phyloP scores from a whole-genome alignment of 2,113 vertebrate genomes.

The Sus scrofa region DNA sequence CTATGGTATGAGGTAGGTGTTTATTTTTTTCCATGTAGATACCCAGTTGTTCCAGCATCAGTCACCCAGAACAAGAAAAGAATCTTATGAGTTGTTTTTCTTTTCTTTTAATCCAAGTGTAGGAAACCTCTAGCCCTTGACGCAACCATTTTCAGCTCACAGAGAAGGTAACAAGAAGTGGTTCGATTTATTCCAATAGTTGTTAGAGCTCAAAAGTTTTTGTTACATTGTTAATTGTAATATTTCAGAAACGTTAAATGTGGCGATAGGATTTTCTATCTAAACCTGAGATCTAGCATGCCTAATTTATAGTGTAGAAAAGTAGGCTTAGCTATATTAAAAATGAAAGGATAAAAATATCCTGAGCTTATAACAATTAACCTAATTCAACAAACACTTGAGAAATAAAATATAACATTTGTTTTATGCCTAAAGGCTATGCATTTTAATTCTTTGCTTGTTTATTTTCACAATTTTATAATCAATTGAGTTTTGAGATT shows the following conservation, averaged over 20 bases:
- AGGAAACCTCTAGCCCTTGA: neutral
- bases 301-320: neutral
- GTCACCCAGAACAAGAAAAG: slow-evolving; percentile 3
- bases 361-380: neutral
- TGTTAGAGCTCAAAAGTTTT: neutral
- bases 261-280: neutral
- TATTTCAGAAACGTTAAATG: neutral
- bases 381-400: neutral
- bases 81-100: neutral
- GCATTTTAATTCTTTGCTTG: neutral
- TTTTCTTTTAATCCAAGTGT: neutral
- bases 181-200: neutral
- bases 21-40: neutral
- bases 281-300: neutral
- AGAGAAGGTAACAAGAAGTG: neutral
- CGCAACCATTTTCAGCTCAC: neutral
- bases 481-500: neutral
- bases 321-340: neutral
- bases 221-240: neutral
- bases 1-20: neutral
- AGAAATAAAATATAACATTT: neutral
- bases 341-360: neutral
- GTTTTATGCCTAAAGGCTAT: neutral
- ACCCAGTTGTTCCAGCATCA: neutral
- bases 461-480: neutral